Base-by-base conservation (phyloP, 2,888 invertebrate species). In the Drosophila emarginata region DNA sequence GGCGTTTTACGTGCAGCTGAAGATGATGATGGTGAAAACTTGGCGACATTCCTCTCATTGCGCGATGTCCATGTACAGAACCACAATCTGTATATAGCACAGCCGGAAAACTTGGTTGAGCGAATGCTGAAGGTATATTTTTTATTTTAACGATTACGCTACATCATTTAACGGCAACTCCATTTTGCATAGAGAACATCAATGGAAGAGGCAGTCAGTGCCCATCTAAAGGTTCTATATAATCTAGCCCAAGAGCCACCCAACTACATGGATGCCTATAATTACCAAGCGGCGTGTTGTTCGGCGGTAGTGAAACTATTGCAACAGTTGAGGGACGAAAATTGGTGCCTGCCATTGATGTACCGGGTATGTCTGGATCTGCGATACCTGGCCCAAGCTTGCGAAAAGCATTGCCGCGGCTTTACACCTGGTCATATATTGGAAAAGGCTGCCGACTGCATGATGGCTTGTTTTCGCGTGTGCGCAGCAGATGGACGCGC, bases 341-440 rank as follows among this genome's bases (percentile, higher is more conserved):
- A 99, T 91, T 99, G 99, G 99, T 96, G 96, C 79, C 92, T 99
- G n/a, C 97, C 98, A 0, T 94, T 99, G 7, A 96, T 99, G 96
- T 97, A 97, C 88, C 94, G 95, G 0, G 94, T 97, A 12, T 97
- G 98, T 85, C 93, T 97, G 14, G 99, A 99, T 91, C 93, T 99
- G 45, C 93, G 99, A 62, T 93, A 96, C n/a, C 93, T 97, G 62
- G 96, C 97, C 0, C 94, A 96, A 72, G 94, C 95, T 90, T 97
- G 96, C 26, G 97, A 98, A 90, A 94, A 94, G 71, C 83, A 77
- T 23, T 80, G 86, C 36, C 75, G 79, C 0, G 84, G 84, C 0
- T 83, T 84, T n/a, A 79, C 81, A 0, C 93, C 93, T 0, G 93
- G 93, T 0, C 90, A 92, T 61, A 87, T 92, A 26, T 77, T 98